Evolutionary conservation across 2,888 invertebrate genomes (phyloP), one percentile per base, ranked within the genome.

Genomic region (Macrophya alboannulata): DNA sequence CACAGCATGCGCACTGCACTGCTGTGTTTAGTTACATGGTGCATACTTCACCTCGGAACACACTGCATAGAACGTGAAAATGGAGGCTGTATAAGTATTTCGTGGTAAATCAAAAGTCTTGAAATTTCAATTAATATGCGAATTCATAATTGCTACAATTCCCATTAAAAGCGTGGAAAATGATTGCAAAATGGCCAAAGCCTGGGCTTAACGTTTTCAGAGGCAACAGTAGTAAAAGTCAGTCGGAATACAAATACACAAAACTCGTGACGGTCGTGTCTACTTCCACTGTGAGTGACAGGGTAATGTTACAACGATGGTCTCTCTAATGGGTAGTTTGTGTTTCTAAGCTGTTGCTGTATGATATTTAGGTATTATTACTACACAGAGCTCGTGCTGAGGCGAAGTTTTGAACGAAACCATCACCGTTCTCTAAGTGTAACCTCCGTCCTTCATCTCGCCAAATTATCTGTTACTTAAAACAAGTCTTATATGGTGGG

Each of bases 321-420:
- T 71, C 17, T 71, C 15, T 5, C 71, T 31, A 40, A 71, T 40
- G n/a, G 40, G 71, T 17, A 25, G 71, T 71, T 71, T 40, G 71
- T 71, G 71, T 40, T 37, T 71, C 68, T 37, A 40, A 71, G 37
- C 68, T 71, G 68, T 71, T 17, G 4, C 59, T 21, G 6, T 15
- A 8, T 17, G 37, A 10, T 15, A 40, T 71, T 68, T 9, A 68
- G 68, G 17, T 68, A 31, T 25, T 37, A 68, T 68, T 68, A 25
- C 10, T 31, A 17, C 12, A 37, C 25, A 68, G 4, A 37, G 37
- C 68, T 25, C 68, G 68, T 31, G 68, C 68, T 25, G 31, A 37
- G 31, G 21, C 12, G 68, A 68, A 68, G 21, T 71, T 71, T 25
- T 37, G 40, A 25, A 71, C 71, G n/a, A 71, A 65, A 25, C 65